Evolutionary conservation across 1,140 invertebrate species (phyloP).

Genomic region (Megalopta genalis): DNA sequence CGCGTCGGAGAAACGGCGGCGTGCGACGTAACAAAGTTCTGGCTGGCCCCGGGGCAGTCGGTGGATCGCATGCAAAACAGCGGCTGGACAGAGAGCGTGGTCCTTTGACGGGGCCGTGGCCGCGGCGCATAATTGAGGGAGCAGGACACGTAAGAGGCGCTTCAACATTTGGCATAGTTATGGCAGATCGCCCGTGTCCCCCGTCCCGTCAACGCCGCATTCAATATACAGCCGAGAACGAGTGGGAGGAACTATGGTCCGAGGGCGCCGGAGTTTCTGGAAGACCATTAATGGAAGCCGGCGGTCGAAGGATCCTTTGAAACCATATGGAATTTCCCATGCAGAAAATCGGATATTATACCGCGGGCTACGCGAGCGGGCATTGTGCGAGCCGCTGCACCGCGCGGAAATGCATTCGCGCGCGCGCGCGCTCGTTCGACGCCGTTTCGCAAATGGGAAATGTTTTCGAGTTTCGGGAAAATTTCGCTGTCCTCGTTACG

Average conservation of each 20-base stretch:
- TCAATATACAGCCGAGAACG: not conserved
- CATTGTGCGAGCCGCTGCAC: not conserved
- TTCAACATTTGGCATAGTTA: constrained; percentile 41
- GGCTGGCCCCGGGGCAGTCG: not conserved
- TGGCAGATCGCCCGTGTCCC: constrained; percentile 4
- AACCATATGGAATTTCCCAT: constrained; percentile 35
- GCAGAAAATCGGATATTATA: constrained; percentile 39
- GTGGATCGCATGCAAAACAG: constrained; percentile 30
- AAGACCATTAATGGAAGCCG: constrained; percentile 32
- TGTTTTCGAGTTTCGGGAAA: constrained; percentile 3
- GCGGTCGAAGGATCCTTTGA: constrained; percentile 22
- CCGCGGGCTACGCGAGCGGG: not conserved
- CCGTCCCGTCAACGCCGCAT: not conserved
- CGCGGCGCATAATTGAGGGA: constrained; percentile 38
- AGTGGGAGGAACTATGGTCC: not conserved
- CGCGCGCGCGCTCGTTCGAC: not conserved
- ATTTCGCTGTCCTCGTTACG: not conserved
- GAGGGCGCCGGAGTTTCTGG: not conserved
- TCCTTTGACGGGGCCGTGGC: constrained; percentile 29
- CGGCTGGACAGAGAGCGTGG: constrained; percentile 3
- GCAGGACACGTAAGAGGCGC: constrained; percentile 10
- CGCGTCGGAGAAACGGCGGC: not conserved
- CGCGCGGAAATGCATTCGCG: constrained; percentile 15
- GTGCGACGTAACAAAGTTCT: constrained; percentile 11
- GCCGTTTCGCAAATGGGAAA: constrained; percentile 1